A percentile compares a stretch with the other conserved stretches of the same genome.
Evolutionary conservation across 2,797 vertebrate species (phyloP).

Genomic region (Dallia pectoralis): DNA sequence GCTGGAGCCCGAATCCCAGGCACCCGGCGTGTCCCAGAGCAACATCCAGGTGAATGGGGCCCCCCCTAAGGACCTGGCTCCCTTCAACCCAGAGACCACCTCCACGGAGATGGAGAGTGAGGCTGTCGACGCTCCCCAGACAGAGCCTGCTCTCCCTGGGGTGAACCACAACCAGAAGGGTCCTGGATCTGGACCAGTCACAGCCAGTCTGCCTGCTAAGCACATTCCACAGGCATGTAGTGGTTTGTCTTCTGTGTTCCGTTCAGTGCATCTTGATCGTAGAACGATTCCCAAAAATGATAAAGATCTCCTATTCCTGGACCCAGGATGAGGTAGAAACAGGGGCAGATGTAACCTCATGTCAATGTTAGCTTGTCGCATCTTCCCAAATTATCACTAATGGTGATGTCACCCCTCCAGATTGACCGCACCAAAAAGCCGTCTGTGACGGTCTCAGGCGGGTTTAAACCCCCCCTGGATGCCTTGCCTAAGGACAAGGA

Average conservation of each 20-base stretch:
- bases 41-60: slow-evolving; percentile 62
- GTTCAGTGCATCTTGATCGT: too few relatives aligned
- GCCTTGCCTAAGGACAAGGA: slow-evolving; percentile 56
- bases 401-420: slow-evolving; percentile 60
- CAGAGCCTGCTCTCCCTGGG: slow-evolving; percentile 50
- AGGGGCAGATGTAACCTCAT: too few relatives aligned
- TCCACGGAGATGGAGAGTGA: slow-evolving; percentile 41
- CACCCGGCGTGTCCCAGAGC: slow-evolving; percentile 46
- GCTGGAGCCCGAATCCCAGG: slow-evolving; percentile 49
- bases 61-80: slow-evolving; percentile 56
- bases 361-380: too few relatives aligned
- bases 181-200: slow-evolving; percentile 19
- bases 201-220: slow-evolving; percentile 67
- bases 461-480: slow-evolving; percentile 67
- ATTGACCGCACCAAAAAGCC: slow-evolving; percentile 95
- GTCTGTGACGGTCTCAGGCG: slow-evolving; percentile 64
- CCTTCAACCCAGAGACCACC: slow-evolving; percentile 49
- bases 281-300: too few relatives aligned
- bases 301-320: too few relatives aligned
- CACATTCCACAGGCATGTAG: slow-evolving; percentile 79
- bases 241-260: not conserved
- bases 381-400: not conserved
- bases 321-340: too few relatives aligned
- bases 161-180: slow-evolving; percentile 43
- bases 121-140: slow-evolving; percentile 56